phyloP scores from a whole-genome alignment of 2,113 vertebrate species.

The Irena cyanogastra region DNA sequence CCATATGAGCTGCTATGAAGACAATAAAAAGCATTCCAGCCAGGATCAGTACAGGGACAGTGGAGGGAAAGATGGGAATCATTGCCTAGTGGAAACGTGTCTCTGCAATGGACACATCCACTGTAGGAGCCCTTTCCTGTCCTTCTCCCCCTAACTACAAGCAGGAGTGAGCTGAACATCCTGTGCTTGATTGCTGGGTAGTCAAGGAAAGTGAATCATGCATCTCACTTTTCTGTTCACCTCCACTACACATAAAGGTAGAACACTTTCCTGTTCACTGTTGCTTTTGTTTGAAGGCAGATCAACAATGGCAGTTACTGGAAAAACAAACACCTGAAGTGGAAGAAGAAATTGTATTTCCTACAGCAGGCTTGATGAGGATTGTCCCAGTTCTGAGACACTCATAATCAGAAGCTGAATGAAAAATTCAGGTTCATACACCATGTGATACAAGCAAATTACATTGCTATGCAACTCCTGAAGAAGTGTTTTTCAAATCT shows the following conservation, averaged over 20 bases:
- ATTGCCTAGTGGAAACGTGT: neutral
- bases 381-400: neutral
- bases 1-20: neutral
- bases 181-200: neutral
- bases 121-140: neutral
- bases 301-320: neutral
- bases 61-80: neutral
- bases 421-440: neutral
- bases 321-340: neutral
- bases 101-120: neutral
- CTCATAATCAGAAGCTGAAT: neutral
- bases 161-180: neutral
- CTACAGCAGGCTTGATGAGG: neutral
- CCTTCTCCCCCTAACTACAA: neutral
- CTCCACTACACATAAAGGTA: neutral
- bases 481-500: neutral
- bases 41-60: neutral
- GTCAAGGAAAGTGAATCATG: neutral
- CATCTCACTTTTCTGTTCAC: neutral
- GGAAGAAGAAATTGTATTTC: neutral
- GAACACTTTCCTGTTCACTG: neutral
- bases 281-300: neutral
- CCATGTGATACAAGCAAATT: neutral
- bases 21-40: neutral
- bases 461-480: neutral